These are phyloP conservation scores for Mactromeris polynyma DNA, from an alignment of 2,888 invertebrate genomes.

Conservation along the genomic window DNA sequence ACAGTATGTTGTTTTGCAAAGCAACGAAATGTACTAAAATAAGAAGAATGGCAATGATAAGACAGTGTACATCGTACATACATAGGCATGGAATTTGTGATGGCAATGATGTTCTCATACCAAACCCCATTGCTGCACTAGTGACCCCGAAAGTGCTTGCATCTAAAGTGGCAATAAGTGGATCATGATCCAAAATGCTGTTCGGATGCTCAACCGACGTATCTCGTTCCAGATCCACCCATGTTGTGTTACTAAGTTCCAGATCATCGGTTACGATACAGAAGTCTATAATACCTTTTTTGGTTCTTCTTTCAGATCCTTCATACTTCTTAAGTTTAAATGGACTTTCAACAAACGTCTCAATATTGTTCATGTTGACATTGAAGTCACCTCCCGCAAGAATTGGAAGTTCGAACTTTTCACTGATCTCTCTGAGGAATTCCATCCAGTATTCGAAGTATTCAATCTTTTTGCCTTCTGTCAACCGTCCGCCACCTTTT, in stretches of 20 bases:
- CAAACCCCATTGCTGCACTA: slow-evolving; percentile 20
- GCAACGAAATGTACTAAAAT: too few species aligned
- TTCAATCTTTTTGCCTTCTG: slow-evolving; percentile 30
- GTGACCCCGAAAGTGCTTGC: slow-evolving; percentile 21
- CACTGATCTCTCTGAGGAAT: slow-evolving; percentile 50
- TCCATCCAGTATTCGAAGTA: slow-evolving; percentile 57
- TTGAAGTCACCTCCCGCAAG: slow-evolving; percentile 60
- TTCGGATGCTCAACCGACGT: slow-evolving; percentile 39
- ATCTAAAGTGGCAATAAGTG: slow-evolving; percentile 34
- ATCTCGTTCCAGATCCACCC: slow-evolving; percentile 47
- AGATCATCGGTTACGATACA: slow-evolving; percentile 58
- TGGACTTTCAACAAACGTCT: slow-evolving; percentile 40
- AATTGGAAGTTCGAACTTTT: slow-evolving; percentile 52
- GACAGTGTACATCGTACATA: too few species aligned
- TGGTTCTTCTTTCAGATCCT: slow-evolving; percentile 49
- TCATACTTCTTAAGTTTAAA: slow-evolving; percentile 56
- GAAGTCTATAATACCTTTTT: slow-evolving; percentile 46
- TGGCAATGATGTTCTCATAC: slow-evolving; percentile 29
- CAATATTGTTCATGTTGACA: slow-evolving; percentile 46
- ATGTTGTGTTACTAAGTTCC: slow-evolving; percentile 32
- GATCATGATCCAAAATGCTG: slow-evolving; percentile 56
- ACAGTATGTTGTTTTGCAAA: too few species aligned
- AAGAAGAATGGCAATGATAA: too few species aligned
- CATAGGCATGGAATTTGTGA: too few species aligned
- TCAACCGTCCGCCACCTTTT: slow-evolving; percentile 16